Evolutionary conservation across 2,113 vertebrate species (phyloP), one percentile per base, ranked within the genome.

Genomic region (Bubo bubo): DNA sequence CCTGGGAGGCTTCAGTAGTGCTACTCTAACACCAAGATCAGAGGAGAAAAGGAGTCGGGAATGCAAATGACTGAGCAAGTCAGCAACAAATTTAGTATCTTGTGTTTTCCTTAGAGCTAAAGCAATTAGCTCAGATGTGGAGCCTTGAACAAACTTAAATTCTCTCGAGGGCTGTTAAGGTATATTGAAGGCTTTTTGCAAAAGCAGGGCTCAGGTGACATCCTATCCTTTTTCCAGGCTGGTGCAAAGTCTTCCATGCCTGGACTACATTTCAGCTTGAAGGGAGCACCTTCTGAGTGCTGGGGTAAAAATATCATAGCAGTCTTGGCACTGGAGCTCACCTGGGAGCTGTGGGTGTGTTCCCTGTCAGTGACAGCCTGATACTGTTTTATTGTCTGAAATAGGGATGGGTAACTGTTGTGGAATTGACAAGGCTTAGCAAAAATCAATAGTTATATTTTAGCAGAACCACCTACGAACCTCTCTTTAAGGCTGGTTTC

Each of bases 201-300:
- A 82, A 85, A 19, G 9, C 49, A 27, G 62, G 32, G 43, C 14
- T 87, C 20, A 22, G 66, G 24, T 75, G 53, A 30, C 10, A 45
- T 43, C 27, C 8, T 30, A 56, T 18, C 28, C 49, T 87, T 89
- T 58, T 56, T 94, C 53, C 39, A 41, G 77, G 62, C 62, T 79
- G 2, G 0, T 37, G 24, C 4, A 52, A 87, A 53, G 32, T 6
- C 22, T 56, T 63, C 66, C 3, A 0, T 34, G 28, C 28, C 2
- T 22, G 60, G 32, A 1, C 20, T 41, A 17, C 64, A 30, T 41
- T 72, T 52, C 60, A 55, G 50, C 45, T 59, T n/a, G 60, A 60
- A 84, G n/a, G 52, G 27, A 91, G 35, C 34, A 49, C 12, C 23
- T 75, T 80, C 12, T 37, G 84, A 27, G 56, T 27, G 28, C 26